Percentiles rank a stretch among this genome's conserved stretches.
These are phyloP conservation scores for Auanema freiburgensis DNA, from an alignment of 2,888 invertebrate genomes.

Conservation along the genomic window DNA sequence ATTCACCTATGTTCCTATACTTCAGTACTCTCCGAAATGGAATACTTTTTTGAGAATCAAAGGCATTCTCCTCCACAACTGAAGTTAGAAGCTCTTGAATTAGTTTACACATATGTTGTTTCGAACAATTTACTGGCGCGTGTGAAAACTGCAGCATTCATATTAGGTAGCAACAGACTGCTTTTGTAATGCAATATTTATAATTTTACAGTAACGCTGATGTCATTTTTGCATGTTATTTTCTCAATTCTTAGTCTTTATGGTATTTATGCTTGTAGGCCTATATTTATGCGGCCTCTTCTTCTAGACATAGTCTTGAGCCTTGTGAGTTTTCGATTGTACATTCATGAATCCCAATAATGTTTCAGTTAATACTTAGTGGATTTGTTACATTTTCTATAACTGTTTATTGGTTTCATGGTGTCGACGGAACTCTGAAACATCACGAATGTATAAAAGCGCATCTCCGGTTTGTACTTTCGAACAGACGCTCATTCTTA, in stretches of 20 bases:
- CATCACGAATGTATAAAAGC: constrained; percentile 40
- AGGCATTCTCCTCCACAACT: constrained; percentile 1
- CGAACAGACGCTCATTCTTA: neutral
- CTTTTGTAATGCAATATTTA: neutral
- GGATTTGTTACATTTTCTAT: constrained; percentile 36
- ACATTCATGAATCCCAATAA: neutral
- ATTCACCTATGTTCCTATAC: neutral
- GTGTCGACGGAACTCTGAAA: constrained; percentile 29
- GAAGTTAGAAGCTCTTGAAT: constrained; percentile 10
- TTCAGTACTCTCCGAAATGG: constrained; percentile 24
- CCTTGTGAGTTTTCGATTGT: constrained; percentile 23
- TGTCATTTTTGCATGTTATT: constrained; percentile 35
- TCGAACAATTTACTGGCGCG: constrained; percentile 1
- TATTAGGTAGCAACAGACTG: constrained; percentile 10
- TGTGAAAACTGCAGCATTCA: constrained; percentile 13
- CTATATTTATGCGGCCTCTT: constrained; percentile 43
- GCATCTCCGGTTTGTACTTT: constrained; percentile 31
- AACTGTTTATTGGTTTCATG: constrained; percentile 35
- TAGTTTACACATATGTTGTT: constrained; percentile 2
- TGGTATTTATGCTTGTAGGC: constrained; percentile 46
- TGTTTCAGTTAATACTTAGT: constrained; percentile 33
- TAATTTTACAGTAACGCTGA: constrained; percentile 33
- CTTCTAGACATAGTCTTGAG: constrained; percentile 40
- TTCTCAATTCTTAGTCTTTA: constrained; percentile 42
- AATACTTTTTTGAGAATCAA: neutral